Evolutionary conservation across 1,140 invertebrate genomes (phyloP).

Genomic region (Uloborus diversus): DNA sequence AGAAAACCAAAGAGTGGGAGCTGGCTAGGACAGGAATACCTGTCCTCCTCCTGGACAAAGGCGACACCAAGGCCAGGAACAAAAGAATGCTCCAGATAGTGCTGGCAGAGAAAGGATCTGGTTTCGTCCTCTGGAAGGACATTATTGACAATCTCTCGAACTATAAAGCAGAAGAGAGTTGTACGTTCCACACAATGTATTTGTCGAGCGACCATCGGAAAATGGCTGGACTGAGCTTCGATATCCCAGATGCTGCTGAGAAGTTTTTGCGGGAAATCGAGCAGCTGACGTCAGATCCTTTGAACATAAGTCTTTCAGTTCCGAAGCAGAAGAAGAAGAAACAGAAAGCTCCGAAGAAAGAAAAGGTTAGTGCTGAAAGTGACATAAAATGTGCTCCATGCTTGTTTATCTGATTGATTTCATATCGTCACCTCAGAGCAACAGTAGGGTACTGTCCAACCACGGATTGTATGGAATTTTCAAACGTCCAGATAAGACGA

Average conservation of each 20-base stretch:
- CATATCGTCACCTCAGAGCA: no score
- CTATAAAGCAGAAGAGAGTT: conserved; percentile 70
- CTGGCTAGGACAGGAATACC: conserved; percentile 83
- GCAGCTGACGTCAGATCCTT: conserved; percentile 77
- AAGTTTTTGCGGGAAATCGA: conserved; percentile 76
- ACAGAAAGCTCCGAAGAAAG: conserved; percentile 62
- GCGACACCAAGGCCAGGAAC: conserved; percentile 75
- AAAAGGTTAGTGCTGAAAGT: conserved; percentile 50
- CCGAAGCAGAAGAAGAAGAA: conserved; percentile 71
- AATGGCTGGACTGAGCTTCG: conserved; percentile 78
- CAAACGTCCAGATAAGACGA: no score
- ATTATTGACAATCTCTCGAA: conserved; percentile 75
- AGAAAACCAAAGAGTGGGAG: conserved; percentile 73
- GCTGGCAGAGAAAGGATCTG: conserved; percentile 83
- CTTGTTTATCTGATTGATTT: no score
- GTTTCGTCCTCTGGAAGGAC: conserved; percentile 86
- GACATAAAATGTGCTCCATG: no score
- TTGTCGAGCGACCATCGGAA: conserved; percentile 75
- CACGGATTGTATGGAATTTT: no score
- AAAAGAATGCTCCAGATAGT: conserved; percentile 79
- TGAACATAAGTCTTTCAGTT: conserved; percentile 79
- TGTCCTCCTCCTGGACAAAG: conserved; percentile 80
- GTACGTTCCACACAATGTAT: conserved; percentile 85
- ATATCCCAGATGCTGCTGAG: conserved; percentile 76
- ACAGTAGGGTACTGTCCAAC: no score